phyloP scores from a whole-genome alignment of 2,113 vertebrate species.

The Rutilus rutilus region DNA sequence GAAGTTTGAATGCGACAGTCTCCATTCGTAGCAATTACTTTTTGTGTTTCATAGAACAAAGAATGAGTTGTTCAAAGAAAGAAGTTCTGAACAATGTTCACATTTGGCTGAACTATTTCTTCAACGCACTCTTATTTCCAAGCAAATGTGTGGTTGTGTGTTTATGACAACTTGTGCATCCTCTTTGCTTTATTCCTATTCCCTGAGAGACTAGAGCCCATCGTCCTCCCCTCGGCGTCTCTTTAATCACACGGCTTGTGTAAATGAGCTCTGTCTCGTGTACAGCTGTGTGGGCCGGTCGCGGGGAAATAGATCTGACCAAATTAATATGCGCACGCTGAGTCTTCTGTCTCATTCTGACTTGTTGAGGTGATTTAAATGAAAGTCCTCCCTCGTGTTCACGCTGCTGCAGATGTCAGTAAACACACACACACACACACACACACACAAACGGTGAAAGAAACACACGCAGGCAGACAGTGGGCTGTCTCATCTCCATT shows the following conservation, averaged over 20 bases:
- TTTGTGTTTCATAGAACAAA: conserved; percentile 5
- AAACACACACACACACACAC: conserved; percentile 28
- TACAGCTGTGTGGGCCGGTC: conserved; percentile 41
- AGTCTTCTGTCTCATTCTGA: conserved; percentile 32
- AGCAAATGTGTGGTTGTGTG: neutral
- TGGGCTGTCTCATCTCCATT: conserved; percentile 46
- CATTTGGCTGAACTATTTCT: conserved; percentile 1
- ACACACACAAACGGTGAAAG: neutral
- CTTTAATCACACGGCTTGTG: conserved; percentile 36
- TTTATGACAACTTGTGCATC: conserved; percentile 19
- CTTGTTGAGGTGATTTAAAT: conserved; percentile 51
- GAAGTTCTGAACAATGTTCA: neutral
- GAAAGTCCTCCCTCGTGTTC: conserved; percentile 38
- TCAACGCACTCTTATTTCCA: neutral
- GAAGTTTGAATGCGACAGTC: neutral
- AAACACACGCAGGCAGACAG: conserved; percentile 32
- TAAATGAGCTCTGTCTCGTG: conserved; percentile 47
- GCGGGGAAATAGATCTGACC: neutral
- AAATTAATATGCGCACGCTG: conserved; percentile 47
- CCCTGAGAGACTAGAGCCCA: neutral
- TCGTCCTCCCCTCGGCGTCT: conserved; percentile 10
- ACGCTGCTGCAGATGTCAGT: conserved; percentile 39
- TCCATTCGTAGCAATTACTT: neutral
- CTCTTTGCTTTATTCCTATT: neutral
- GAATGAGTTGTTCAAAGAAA: neutral